Evolutionary conservation across 2,888 invertebrate genomes (phyloP), one percentile per base, ranked within the genome.

Genomic region (Yponomeuta sedellus): DNA sequence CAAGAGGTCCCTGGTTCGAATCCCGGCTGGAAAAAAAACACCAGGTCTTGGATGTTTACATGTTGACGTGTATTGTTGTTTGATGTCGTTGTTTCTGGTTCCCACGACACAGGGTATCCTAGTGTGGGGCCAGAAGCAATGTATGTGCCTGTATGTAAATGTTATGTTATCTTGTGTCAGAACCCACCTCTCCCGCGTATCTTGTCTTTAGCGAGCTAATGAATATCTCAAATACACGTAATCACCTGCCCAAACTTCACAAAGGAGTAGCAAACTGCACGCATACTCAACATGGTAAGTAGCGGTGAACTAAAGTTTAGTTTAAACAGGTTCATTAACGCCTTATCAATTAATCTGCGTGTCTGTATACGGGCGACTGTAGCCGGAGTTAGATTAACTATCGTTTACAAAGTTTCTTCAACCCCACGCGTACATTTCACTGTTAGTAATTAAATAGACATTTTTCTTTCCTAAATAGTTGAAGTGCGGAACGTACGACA

Each of bases 321-420:
- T 19, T 22, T 20, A 12, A 56, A 64, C 65, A 8, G 58, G 20
- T 64, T 25, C 64, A 67, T 66, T 34, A 61, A 68, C 67, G 67
- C 66, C 69, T 67, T 69, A 75, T 77, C 76, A 75, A 82, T 83
- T 81, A 81, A 82, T 81, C 82, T 80, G 66, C n/a, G 56, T 57
- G n/a, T 25, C 57, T 73, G 72, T 72, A 75, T 75, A 75, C 69
- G 68, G 65, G 70, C 70, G 70, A 72, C 72, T 73, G 75, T 78
- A 78, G 75, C 75, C 71, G 68, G 70, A 74, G 76, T 61, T 61
- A 34, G 2, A 80, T 75, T 79, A 76, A 78, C 74, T 75, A 70
- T 73, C 76, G 75, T 81, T 77, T 70, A 75, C 71, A 73, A 76
- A 70, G 77, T 75, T 20, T 40, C 12, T 76, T 75, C 70, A 73